Evolutionary conservation across 2,888 invertebrate species (phyloP).

Genomic region (Drosophila pseudotakahashii): DNA sequence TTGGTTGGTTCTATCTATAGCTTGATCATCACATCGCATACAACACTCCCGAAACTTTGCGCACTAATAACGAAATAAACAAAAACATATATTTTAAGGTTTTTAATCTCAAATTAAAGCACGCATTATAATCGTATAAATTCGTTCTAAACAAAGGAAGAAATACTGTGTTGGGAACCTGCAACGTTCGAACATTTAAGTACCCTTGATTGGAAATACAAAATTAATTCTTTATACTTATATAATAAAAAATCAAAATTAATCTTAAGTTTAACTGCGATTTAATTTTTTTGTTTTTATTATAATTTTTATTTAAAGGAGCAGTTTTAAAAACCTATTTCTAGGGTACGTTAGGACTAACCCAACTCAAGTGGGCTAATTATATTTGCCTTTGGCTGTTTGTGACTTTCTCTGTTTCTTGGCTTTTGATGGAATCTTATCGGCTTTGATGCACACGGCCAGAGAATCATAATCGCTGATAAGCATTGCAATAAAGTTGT

Average conservation of each 20-base stretch:
- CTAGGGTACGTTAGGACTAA: neutral
- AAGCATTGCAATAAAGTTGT: conserved; percentile 65
- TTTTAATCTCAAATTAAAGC: conserved; percentile 11
- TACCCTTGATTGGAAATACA: neutral
- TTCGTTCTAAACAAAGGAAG: neutral
- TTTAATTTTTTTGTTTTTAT: neutral
- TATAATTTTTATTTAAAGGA: neutral
- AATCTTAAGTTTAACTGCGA: neutral
- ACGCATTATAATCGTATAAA: conserved; percentile 1
- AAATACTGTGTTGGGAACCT: neutral
- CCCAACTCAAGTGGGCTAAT: neutral
- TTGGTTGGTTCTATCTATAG: conserved; percentile 17
- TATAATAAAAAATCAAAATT: neutral
- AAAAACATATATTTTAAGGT: conserved; percentile 14
- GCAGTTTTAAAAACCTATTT: neutral
- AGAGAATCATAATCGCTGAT: conserved; percentile 62
- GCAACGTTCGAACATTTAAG: neutral
- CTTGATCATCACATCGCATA: conserved; percentile 1
- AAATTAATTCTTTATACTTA: too few relatives aligned
- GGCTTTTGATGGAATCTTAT: conserved; percentile 37
- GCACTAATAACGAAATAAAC: neutral
- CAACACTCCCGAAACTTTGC: neutral
- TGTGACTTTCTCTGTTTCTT: conserved; percentile 26
- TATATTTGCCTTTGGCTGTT: conserved; percentile 5
- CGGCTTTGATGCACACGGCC: conserved; percentile 33